phyloP scores from a whole-genome alignment of 2,888 invertebrate genomes.

The Tholera decimalis region DNA sequence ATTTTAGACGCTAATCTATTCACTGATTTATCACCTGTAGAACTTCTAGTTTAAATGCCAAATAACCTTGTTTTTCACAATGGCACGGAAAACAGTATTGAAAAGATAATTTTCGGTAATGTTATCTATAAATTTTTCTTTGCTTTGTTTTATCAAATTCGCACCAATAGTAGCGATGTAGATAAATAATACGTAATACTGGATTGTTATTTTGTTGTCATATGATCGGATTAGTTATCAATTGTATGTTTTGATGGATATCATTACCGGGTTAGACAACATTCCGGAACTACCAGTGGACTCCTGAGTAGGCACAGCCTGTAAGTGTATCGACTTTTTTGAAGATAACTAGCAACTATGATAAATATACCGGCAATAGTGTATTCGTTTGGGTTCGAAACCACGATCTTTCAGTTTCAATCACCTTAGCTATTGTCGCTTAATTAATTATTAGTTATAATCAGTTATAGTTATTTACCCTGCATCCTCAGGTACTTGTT shows the following conservation, averaged over 20 bases:
- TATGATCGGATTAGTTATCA: conserved; percentile 57
- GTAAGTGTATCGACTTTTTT: too few species aligned
- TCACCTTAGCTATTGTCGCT: too few species aligned
- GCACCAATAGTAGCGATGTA: conserved; percentile 70
- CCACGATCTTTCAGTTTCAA: too few species aligned
- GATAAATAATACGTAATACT: conserved; percentile 70
- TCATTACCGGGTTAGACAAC: conserved; percentile 40
- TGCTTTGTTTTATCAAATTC: conserved; percentile 75
- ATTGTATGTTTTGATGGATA: conserved; percentile 32
- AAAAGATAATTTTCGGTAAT: conserved; percentile 62
- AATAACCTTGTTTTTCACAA: conserved; percentile 31
- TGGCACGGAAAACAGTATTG: conserved; percentile 54
- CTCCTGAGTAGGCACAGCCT: too few species aligned
- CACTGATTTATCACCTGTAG: conserved; percentile 18
- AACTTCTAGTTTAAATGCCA: conserved; percentile 22
- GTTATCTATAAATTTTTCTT: conserved; percentile 75
- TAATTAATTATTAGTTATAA: too few species aligned
- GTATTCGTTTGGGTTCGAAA: too few species aligned
- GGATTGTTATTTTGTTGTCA: conserved; percentile 59
- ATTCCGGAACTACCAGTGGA: too few species aligned
- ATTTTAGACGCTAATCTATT: conserved; percentile 39
- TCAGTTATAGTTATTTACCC: too few species aligned
- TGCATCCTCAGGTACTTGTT: too few species aligned
- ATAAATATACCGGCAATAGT: too few species aligned
- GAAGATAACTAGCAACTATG: too few species aligned